Evolutionary conservation across 2,888 invertebrate genomes (phyloP).

Genomic region (Parnassius smintheus): DNA sequence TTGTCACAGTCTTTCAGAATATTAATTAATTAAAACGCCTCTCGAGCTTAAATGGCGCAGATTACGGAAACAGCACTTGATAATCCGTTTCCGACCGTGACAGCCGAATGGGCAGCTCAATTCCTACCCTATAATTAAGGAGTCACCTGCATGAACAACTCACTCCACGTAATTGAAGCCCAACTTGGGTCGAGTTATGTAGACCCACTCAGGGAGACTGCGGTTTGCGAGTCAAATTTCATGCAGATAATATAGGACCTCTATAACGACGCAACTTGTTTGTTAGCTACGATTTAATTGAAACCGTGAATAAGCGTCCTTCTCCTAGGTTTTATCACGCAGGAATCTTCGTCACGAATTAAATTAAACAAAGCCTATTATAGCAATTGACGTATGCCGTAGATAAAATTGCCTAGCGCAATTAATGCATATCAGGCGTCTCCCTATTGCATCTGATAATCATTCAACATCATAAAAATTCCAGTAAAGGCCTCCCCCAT

Average conservation of each 20-base stretch:
- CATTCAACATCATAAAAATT: too few species aligned
- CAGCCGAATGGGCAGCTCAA: slow-evolving; percentile 76
- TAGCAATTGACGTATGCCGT: slow-evolving; percentile 2
- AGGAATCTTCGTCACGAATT: slow-evolving; percentile 5
- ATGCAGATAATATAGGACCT: slow-evolving; percentile 72
- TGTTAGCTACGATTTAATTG: slow-evolving; percentile 71
- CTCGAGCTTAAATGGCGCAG: slow-evolving; percentile 37
- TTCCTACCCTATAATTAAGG: slow-evolving; percentile 75
- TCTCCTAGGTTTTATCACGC: neutral
- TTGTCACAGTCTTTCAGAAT: slow-evolving; percentile 4
- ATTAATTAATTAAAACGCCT: slow-evolving; percentile 36
- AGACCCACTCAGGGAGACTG: slow-evolving; percentile 61
- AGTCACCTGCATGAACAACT: slow-evolving; percentile 79
- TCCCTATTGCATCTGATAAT: neutral
- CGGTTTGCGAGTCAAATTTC: slow-evolving; percentile 75
- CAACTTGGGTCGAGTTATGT: slow-evolving; percentile 74
- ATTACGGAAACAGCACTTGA: slow-evolving; percentile 57
- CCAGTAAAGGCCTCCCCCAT: too few species aligned
- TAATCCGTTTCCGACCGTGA: slow-evolving; percentile 74
- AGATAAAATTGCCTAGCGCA: slow-evolving; percentile 16
- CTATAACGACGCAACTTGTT: slow-evolving; percentile 67
- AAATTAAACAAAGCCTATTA: slow-evolving; percentile 3
- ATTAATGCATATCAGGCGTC: slow-evolving; percentile 20
- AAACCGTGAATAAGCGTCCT: slow-evolving; percentile 53
- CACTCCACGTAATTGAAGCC: slow-evolving; percentile 76